These are phyloP conservation scores for Sorex maritimensis DNA, from an alignment of 2,797 vertebrate species.

Conservation along the genomic window DNA sequence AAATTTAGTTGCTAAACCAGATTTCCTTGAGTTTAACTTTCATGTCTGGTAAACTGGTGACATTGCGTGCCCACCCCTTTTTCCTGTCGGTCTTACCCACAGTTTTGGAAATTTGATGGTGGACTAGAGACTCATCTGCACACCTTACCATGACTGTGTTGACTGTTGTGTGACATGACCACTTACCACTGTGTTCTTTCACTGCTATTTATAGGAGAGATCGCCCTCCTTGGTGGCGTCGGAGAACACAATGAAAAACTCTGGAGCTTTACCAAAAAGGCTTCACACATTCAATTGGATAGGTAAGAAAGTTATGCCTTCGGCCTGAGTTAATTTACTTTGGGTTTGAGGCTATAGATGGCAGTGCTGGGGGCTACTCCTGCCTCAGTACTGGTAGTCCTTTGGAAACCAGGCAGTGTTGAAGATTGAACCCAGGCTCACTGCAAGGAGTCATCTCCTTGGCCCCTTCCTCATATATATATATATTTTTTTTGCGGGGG, in stretches of 20 bases:
- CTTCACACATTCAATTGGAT: slow-evolving; percentile 98
- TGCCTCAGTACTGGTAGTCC: too few relatives aligned
- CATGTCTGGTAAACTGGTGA: neutral
- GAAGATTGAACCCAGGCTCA: too few relatives aligned
- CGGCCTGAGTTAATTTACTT: neutral
- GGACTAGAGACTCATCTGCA: neutral
- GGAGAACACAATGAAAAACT: slow-evolving; percentile 95
- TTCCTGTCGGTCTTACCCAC: slow-evolving; percentile 12
- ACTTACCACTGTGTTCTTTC: slow-evolving; percentile 68
- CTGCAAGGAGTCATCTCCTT: too few relatives aligned
- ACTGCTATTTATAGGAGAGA: slow-evolving; percentile 93
- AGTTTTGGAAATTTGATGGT: slow-evolving; percentile 22
- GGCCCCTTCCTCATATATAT: too few relatives aligned
- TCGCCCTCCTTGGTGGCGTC: slow-evolving; percentile 94
- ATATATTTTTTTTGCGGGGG: too few relatives aligned
- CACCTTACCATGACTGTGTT: neutral
- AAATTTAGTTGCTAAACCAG: neutral
- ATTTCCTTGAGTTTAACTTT: slow-evolving; percentile 25
- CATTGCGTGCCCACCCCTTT: neutral
- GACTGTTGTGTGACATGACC: slow-evolving; percentile 9
- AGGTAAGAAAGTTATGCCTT: slow-evolving; percentile 91
- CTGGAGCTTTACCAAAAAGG: slow-evolving; percentile 97
- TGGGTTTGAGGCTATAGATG: too few relatives aligned
- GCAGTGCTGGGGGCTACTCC: too few relatives aligned
- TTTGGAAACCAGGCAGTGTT: too few relatives aligned